Base-by-base conservation (phyloP, 2,888 invertebrate genomes). In the Pristionchus fissidentatus region DNA sequence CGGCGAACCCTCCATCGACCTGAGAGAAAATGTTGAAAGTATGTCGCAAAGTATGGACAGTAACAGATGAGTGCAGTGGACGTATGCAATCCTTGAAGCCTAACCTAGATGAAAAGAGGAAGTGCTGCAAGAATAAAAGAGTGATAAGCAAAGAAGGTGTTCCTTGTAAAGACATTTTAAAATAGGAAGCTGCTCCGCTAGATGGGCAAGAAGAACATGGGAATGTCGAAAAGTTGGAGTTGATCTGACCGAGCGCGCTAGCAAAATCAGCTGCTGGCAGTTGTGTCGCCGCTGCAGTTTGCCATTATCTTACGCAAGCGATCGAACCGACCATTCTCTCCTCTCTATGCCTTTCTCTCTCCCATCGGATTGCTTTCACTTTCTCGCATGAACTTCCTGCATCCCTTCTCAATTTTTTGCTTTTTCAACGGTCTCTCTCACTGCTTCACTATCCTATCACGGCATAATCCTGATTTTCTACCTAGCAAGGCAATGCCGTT, bases 401-500 rank as follows among this genome's bases (percentile, higher is more conserved):
- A 75, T 46, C 75, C 75, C 41, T 26, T 29, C 26, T 75, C 13
- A 29, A 15, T 19, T 49, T 75, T 32, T 46, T 75, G 43, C 75
- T 75, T 75, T 46, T 66, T 66, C 32, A 13, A n/a, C 66, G 15
- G 38, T 38, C 66, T 75, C 73, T 43, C 75, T 46, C 43, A 26
- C 19, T 29, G 32, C 8, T 73, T 29, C 62, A 15, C 62, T 46
- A 10, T 46, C 75, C 43, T 75, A 75, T 66, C 66, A 66, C 66
- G 41, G 38, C 41, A 66, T 66, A 66, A 46, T 75, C 75, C 75
- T 75, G 75, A 75, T 75, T 75, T 75, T 49, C 46, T 75, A 43
- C 46, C 46, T 62, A 35, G 38, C 66, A n/a, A n/a, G n/a, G n/a
- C n/a, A n/a, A n/a, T 38, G 38, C 22, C 38, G 10, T 22, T 41